These are phyloP conservation scores for Dicranocentrus wangi DNA, from an alignment of 2,888 invertebrate species.

Conservation along the genomic window DNA sequence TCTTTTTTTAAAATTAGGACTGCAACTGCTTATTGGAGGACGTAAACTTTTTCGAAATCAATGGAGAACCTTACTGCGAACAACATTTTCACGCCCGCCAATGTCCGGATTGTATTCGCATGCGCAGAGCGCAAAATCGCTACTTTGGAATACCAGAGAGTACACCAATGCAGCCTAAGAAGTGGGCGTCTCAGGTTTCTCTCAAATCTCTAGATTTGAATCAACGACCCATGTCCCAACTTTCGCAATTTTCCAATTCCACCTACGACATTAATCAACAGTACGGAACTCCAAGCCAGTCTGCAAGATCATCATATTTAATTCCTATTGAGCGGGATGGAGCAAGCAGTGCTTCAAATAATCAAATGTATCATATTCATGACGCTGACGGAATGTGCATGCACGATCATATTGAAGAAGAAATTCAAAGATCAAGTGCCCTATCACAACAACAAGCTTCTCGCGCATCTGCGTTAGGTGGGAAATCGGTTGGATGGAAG, in stretches of 20 bases:
- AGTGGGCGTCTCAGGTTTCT: constrained; percentile 64
- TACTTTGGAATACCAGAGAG: constrained; percentile 68
- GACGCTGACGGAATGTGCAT: constrained; percentile 39
- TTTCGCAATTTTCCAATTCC: constrained; percentile 55
- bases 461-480: constrained; percentile 33
- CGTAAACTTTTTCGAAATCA: constrained; percentile 70
- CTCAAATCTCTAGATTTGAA: constrained; percentile 58
- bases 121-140: constrained; percentile 69
- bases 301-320: constrained; percentile 45
- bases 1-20: constrained; percentile 53
- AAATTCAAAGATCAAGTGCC: constrained; percentile 17
- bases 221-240: constrained; percentile 48
- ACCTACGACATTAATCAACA: constrained; percentile 39
- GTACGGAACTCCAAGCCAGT: constrained; percentile 42
- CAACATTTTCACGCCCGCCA: constrained; percentile 72
- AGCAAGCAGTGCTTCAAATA: constrained; percentile 22
- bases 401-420: constrained; percentile 33
- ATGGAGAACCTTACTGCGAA: constrained; percentile 72
- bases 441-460: background rate
- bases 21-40: constrained; percentile 70
- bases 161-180: constrained; percentile 53
- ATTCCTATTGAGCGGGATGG: constrained; percentile 62
- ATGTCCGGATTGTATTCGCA: constrained; percentile 73
- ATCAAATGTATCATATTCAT: constrained; percentile 42
- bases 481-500: constrained; percentile 40